A percentile compares a stretch with the other conserved stretches of the same genome.
Evolutionary conservation across 2,113 vertebrate genomes (phyloP).

Genomic region (Forbesichthys papilliferus): DNA sequence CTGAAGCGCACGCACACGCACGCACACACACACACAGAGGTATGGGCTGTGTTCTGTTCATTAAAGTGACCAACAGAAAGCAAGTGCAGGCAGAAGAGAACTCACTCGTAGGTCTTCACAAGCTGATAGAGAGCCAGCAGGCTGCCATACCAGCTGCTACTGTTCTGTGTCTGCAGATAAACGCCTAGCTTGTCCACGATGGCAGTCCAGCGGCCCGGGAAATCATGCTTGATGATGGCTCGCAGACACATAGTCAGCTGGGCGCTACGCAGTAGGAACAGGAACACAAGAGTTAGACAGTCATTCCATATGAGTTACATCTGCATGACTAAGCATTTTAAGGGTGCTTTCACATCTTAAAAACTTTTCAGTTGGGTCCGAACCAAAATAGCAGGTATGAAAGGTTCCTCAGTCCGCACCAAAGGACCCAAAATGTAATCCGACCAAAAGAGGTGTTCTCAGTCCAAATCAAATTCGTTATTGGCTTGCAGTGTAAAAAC

Average conservation of each 20-base stretch:
- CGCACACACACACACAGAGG: background rate
- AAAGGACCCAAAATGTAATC: too few species aligned
- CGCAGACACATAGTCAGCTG: conserved; percentile 95
- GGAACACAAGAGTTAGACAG: background rate
- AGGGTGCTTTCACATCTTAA: too few species aligned
- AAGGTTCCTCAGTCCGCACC: too few species aligned
- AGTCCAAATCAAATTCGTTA: too few species aligned
- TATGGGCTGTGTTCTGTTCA: background rate
- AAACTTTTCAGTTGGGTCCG: too few species aligned
- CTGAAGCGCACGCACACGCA: conserved; percentile 57
- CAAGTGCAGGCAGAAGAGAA: conserved; percentile 22
- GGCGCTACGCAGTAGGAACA: conserved; percentile 66
- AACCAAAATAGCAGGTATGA: too few species aligned
- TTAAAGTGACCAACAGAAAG: background rate
- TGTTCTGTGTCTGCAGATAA: conserved; percentile 91
- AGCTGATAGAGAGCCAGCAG: conserved; percentile 94
- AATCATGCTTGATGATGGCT: conserved; percentile 94
- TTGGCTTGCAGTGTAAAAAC: too few species aligned
- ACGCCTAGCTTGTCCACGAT: conserved; percentile 91
- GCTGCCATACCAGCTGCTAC: conserved; percentile 92
- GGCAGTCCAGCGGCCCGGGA: conserved; percentile 93
- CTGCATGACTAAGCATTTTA: too few species aligned
- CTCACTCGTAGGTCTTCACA: conserved; percentile 98
- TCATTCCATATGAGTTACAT: background rate
- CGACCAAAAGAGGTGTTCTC: too few species aligned